Percentiles rank a stretch among this genome's conserved stretches.
These are phyloP conservation scores for Chaetops frenatus DNA, from an alignment of 2,113 vertebrate species.

Conservation along the genomic window DNA sequence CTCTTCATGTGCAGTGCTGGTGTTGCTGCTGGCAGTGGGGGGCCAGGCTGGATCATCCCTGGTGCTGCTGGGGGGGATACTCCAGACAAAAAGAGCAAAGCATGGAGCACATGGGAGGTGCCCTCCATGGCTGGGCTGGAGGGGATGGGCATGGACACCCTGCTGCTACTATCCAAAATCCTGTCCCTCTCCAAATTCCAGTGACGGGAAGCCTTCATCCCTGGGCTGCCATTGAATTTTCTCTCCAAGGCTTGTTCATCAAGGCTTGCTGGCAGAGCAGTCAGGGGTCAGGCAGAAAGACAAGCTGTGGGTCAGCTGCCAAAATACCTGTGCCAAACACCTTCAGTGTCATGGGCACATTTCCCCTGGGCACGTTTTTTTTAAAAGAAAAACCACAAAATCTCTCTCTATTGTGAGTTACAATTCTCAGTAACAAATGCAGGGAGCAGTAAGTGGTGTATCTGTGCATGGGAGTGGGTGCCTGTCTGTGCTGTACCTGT, in stretches of 20 bases:
- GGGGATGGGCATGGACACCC: neutral
- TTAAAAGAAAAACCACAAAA: neutral
- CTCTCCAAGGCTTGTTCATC: neutral
- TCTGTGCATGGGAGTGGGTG: accelerated
- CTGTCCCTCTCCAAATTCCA: neutral
- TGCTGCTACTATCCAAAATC: neutral
- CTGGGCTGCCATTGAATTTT: neutral
- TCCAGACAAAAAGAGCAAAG: neutral
- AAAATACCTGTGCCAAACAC: neutral
- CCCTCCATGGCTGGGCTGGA: neutral
- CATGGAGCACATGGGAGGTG: neutral
- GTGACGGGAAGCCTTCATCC: accelerated
- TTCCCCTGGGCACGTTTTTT: neutral
- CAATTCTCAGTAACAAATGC: neutral
- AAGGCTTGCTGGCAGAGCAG: neutral
- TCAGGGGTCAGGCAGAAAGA: neutral
- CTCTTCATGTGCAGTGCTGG: neutral
- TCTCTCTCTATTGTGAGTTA: neutral
- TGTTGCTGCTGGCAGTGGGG: neutral
- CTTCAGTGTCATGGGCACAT: accelerated
- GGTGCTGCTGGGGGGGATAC: neutral
- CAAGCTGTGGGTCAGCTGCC: neutral
- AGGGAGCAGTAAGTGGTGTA: neutral
- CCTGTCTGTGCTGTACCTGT: neutral
- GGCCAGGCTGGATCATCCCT: neutral